Conservation (phyloP, 1,140 invertebrate genomes). For the Megalonaias nervosa region DNA sequence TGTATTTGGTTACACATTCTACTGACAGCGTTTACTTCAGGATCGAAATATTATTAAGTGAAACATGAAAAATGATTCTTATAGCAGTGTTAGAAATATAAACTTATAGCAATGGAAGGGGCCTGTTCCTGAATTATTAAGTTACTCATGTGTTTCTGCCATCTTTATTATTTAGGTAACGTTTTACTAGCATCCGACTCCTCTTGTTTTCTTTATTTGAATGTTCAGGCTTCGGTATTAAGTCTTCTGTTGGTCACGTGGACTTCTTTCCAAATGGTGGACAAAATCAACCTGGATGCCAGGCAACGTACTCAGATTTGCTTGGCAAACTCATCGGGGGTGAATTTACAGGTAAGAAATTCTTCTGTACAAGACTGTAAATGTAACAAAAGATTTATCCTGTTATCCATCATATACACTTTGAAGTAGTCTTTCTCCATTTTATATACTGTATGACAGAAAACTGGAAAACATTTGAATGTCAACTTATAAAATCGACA, state of each 20-base stretch:
- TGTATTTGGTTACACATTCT: not conserved
- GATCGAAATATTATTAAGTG: not conserved
- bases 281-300: not conserved
- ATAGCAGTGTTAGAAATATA: not conserved
- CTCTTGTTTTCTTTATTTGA: not conserved
- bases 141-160: not conserved
- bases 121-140: not conserved
- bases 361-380: too few relatives aligned
- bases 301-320: too few relatives aligned
- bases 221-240: not conserved
- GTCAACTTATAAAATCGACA: too few relatives aligned
- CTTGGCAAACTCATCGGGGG: too few relatives aligned
- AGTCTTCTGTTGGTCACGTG: not conserved
- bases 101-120: not conserved
- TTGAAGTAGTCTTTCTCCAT: too few relatives aligned
- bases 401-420: too few relatives aligned
- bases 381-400: too few relatives aligned
- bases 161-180: not conserved
- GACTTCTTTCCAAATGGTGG: constrained; percentile 7
- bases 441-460: too few relatives aligned
- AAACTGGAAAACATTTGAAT: too few relatives aligned
- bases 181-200: not conserved
- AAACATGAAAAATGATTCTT: not conserved
- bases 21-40: not conserved
- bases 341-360: too few relatives aligned